A percentile compares a stretch with the other conserved stretches of the same genome.
phyloP scores from a whole-genome alignment of 1,140 invertebrate genomes.

The fruit fly (Drosophila melanogaster) region Release_6_plus_ISO1_MT NC_004354.4:8080001-8080500 shows the following conservation, averaged over 20 bases:
- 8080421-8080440: background rate
- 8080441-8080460: background rate
- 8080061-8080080: conserved; percentile 47
- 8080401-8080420: background rate
- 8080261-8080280: background rate
- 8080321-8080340: no score
- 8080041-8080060: background rate
- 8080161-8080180: conserved; percentile 38
- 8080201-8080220: conserved; percentile 12
- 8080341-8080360: background rate
- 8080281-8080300: no score
- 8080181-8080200: conserved; percentile 13
- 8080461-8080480: conserved; percentile 1
- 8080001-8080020: no score
- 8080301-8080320: no score
- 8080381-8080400: background rate
- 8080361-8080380: background rate
- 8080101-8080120: conserved; percentile 27
- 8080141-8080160: conserved; percentile 4
- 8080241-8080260: conserved; percentile 30
- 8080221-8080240: conserved; percentile 16
- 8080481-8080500: conserved; percentile 32
- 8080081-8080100: conserved; percentile 17
- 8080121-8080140: conserved; percentile 11
- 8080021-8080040: no score